Conservation (phyloP, 1,140 invertebrate species). For the Heliconius hewitsoni region DNA sequence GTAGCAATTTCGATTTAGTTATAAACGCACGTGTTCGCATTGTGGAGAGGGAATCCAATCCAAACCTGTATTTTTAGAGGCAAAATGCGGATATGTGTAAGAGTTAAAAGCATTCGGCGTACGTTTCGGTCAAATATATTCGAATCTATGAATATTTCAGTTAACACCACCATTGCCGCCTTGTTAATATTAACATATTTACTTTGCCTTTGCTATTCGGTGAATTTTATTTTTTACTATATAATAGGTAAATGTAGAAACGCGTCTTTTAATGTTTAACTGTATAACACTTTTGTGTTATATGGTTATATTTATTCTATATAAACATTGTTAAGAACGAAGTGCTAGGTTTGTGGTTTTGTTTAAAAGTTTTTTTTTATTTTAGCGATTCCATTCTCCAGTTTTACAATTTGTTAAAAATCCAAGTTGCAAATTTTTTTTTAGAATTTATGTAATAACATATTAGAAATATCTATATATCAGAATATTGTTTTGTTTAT, state of each 20-base stretch:
- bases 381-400: too few species aligned
- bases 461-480: too few species aligned
- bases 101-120: slow-evolving; percentile 22
- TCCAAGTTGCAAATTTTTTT: too few species aligned
- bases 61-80: slow-evolving; percentile 29
- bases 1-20: not conserved
- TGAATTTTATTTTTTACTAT: not conserved
- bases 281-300: too few species aligned
- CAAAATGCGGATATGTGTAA: slow-evolving; percentile 28
- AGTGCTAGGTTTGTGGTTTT: too few species aligned
- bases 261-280: too few species aligned
- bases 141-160: slow-evolving; percentile 8
- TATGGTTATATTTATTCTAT: too few species aligned
- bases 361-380: too few species aligned
- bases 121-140: not conserved
- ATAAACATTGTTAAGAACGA: too few species aligned
- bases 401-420: too few species aligned
- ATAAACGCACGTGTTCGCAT: slow-evolving; percentile 9
- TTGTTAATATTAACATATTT: not conserved
- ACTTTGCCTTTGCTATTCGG: not conserved
- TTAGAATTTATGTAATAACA: too few species aligned
- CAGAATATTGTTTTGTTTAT: too few species aligned
- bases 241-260: not conserved
- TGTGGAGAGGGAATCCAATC: slow-evolving; percentile 5
- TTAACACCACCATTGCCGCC: not conserved